Base-by-base conservation (phyloP, 2,797 vertebrate species). In the Spinus olivaceus region DNA sequence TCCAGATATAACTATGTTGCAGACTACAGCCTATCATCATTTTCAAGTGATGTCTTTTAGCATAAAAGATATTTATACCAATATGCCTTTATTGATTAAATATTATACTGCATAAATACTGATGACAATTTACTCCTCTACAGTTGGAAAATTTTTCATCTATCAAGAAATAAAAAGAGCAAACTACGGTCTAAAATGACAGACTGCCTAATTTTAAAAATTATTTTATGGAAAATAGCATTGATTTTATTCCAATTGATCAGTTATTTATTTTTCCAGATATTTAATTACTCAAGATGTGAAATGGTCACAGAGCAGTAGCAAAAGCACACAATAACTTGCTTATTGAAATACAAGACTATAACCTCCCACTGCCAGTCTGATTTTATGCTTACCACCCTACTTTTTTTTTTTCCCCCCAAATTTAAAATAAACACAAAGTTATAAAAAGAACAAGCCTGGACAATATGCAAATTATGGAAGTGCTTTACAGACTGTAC, bases 351-450 rank as follows among this genome's bases (percentile, higher is more conserved):
- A 71, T 59, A 49, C 17, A 74, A 32, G 30, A 59, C 10, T 64
- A 32, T 14, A 86, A 35, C 3, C 8, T 86, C 21, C 30, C 32
- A 35, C 9, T 63, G 11, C 8, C 32, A 69, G 14, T 71, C 71
- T 76, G 54, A 65, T 76, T 78, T 82, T 71, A 71, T 46, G 12
- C 20, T 71, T 86, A 61, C 35, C 14, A 64, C 27, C 8, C n/a
- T 46, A 18, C 7, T 6, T 28, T 22, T 41, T 32, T 50, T 37
- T 17, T 54, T 72, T 35, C 28, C 0, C 8, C 6, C 0, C 7
- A 53, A 69, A 85, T 70, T 61, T 42, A 83, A 86, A 93, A 84
- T 65, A 77, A 87, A 50, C 25, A n/a, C 5, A 18, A 44, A 51
- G 35, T 35, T 77, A 56, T 46, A 81, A 82, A 85, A 33, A 24